Base-by-base conservation (phyloP, 2,113 vertebrate genomes). In the Puffinus mauretanicus region DNA sequence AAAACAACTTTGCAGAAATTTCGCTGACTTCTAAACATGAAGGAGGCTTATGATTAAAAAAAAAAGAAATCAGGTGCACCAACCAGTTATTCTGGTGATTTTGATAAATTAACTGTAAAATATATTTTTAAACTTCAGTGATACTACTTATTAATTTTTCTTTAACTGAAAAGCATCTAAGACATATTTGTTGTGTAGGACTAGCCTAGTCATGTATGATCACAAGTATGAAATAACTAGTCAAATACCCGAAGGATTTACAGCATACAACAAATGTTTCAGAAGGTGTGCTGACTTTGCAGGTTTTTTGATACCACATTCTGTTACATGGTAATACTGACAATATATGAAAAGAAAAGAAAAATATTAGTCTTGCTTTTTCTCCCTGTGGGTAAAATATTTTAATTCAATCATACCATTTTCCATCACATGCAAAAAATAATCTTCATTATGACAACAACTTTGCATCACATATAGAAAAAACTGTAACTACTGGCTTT, bases 251-350 rank as follows among this genome's bases (percentile, higher is more conserved):
- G 92, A 54, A 90, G 82, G 46, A 3, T 67, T 93, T 83, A 52
- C 32, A 77, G 67, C 47, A 46, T 13, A 86, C 13, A 58, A 76
- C 51, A 82, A 69, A 80, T 66, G 9, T 70, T 94, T 89, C 65
- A 85, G 78, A 84, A 91, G 77, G 89, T 96, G 70, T 84, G 91
- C 89, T 90, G 86, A 93, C 66, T 95, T 82, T 47, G 86, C 84
- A 91, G 38, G 24, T 58, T 89, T 86, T 95, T 93, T 94, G 73
- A 91, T 90, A 77, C 46, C 80, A 62, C 71, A 69, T 94, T 94
- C 88, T 85, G 34, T 94, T 94, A 62, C 62, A 80, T 70, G 55
- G 38, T 32, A 95, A 90, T 88, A 67, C 40, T 76, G 72, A 90
- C 83, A 93, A 85, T 13, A 69, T 81, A 76, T 40, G 64, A 88